Evolutionary conservation across 2,797 vertebrate genomes (phyloP).

Genomic region (Glossophaga mutica): DNA sequence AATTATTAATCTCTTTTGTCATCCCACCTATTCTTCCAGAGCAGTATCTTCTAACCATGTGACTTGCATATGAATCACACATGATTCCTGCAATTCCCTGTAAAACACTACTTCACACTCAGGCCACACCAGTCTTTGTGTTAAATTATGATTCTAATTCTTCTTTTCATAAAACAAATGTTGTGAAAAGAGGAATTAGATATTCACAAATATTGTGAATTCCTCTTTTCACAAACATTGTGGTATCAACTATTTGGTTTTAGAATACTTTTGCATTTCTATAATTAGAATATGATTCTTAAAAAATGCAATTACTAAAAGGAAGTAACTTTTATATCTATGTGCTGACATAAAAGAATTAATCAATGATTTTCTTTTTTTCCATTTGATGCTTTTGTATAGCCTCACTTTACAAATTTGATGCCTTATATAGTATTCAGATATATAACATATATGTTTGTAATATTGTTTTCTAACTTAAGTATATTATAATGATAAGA

Average conservation of each 20-base stretch:
- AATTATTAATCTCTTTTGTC: slow-evolving; percentile 65
- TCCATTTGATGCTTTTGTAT: background rate
- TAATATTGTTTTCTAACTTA: background rate
- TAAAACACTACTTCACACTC: slow-evolving; percentile 25
- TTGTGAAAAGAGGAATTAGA: no score
- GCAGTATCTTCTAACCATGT: slow-evolving; percentile 37
- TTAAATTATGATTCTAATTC: slow-evolving; percentile 1
- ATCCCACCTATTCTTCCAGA: slow-evolving; percentile 43
- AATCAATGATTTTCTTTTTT: background rate
- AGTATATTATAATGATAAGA: background rate
- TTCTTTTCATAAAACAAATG: background rate
- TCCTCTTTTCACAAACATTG: slow-evolving; percentile 26
- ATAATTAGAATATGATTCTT: background rate
- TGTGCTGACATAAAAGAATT: background rate
- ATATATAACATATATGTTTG: background rate
- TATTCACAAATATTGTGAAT: background rate
- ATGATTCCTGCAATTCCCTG: slow-evolving; percentile 36
- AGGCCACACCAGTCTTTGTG: background rate
- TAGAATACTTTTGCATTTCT: slow-evolving; percentile 1
- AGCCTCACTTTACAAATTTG: background rate
- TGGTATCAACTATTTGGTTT: background rate
- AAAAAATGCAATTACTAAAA: slow-evolving; percentile 15
- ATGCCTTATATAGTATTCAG: background rate
- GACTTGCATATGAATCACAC: slow-evolving; percentile 53
- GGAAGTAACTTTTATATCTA: background rate